phyloP scores from a whole-genome alignment of 2,797 vertebrate species.

The Poecilia wingei region DNA sequence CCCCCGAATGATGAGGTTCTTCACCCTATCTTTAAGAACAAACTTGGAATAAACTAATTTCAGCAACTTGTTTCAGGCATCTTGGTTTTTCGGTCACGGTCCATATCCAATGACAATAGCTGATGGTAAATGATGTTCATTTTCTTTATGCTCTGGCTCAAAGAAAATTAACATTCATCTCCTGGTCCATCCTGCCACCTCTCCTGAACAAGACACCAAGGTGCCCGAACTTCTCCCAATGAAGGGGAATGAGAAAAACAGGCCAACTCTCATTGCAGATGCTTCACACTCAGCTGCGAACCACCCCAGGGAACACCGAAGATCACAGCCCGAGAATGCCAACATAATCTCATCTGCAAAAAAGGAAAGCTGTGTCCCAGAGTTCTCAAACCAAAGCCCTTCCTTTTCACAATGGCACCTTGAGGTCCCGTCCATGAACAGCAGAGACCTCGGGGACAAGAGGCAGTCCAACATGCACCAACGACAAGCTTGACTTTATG shows the following conservation, averaged over 20 bases:
- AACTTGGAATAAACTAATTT: not conserved
- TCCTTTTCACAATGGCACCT: not conserved
- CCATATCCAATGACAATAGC: not conserved
- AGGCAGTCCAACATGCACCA: not conserved
- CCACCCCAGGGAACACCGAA: not conserved
- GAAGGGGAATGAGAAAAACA: not conserved
- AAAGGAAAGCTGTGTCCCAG: not conserved
- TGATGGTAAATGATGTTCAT: not conserved
- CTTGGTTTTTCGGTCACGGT: not conserved
- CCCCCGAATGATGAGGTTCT: not conserved
- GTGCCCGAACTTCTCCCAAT: not conserved
- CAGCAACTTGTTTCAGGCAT: not conserved
- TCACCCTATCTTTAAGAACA: not conserved
- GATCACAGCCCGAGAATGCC: not conserved
- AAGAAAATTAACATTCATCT: not conserved
- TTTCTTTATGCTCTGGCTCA: not conserved
- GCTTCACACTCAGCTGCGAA: not conserved
- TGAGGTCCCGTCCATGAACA: not conserved
- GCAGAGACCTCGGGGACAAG: not conserved
- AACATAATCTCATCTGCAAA: not conserved
- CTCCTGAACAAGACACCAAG: not conserved
- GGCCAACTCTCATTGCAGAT: not conserved
- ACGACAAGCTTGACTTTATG: not conserved
- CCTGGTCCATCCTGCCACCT: not conserved
- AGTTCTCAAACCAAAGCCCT: not conserved